Percentiles rank a stretch among this genome's conserved stretches.
Evolutionary conservation across 1,140 invertebrate genomes (phyloP).

Genomic region (Trichonephila inaurata): DNA sequence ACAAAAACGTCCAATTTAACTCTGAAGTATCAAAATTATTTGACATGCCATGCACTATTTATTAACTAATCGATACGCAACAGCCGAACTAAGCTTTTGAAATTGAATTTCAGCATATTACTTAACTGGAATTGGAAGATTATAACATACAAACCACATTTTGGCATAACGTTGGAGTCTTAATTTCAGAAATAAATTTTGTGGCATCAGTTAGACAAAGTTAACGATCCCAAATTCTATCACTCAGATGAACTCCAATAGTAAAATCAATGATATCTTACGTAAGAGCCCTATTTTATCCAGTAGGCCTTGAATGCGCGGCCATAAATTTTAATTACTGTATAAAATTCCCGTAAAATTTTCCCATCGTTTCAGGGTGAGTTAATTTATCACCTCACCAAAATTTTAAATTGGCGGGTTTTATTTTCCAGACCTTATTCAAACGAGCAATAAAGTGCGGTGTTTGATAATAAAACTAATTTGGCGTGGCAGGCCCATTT

Average conservation of each 20-base stretch:
- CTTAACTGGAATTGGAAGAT: not conserved
- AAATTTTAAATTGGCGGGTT: conserved; percentile 29
- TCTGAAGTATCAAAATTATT: no score
- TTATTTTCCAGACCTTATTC: conserved; percentile 13
- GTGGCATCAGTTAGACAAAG: not conserved
- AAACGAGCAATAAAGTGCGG: conserved; percentile 4
- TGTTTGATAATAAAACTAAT: conserved; percentile 6
- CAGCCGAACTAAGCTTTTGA: not conserved
- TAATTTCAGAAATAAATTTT: not conserved
- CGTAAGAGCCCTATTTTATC: not conserved
- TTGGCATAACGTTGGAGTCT: not conserved
- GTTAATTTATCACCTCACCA: conserved; percentile 19
- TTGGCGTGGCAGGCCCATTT: conserved; percentile 13
- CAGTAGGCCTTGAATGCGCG: not conserved
- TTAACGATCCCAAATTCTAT: not conserved
- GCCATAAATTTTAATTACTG: conserved; percentile 19
- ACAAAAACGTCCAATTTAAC: no score
- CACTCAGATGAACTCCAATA: not conserved
- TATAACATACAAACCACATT: not conserved
- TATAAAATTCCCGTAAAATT: conserved; percentile 35
- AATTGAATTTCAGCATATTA: not conserved
- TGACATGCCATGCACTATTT: no score
- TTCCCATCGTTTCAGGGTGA: not conserved
- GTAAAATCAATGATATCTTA: not conserved
- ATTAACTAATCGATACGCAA: no score